phyloP scores from a whole-genome alignment of 37 sponge, comb jelly and placozoan species.

The Theonella swinhoei region DNA sequence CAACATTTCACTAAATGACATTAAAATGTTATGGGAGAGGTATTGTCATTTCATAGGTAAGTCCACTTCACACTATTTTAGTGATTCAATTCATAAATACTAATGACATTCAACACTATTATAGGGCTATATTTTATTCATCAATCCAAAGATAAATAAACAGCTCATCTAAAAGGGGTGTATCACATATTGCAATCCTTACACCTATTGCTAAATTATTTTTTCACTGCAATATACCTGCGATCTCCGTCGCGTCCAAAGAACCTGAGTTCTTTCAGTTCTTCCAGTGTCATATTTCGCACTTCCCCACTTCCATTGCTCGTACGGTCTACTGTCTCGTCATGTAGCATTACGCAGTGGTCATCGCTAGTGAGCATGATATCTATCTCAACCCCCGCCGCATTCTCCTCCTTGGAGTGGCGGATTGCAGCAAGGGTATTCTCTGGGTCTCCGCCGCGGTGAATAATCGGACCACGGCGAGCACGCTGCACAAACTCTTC shows the following conservation, averaged over 20 bases:
- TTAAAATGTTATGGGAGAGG: too few relatives aligned
- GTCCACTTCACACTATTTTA: too few relatives aligned
- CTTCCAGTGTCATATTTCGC: constrained; percentile 52
- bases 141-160: too few relatives aligned
- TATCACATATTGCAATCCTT: too few relatives aligned
- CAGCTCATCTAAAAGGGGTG: too few relatives aligned
- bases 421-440: constrained; percentile 73
- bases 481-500: not conserved
- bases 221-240: too few relatives aligned
- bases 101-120: too few relatives aligned
- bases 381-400: constrained; percentile 72
- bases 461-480: constrained; percentile 43
- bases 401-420: constrained; percentile 42
- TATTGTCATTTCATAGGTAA: too few relatives aligned
- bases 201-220: too few relatives aligned
- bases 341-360: constrained; percentile 69
- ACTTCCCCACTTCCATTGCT: constrained; percentile 47
- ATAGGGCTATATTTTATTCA: too few relatives aligned
- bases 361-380: constrained; percentile 66
- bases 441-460: constrained; percentile 74
- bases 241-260: not conserved
- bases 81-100: too few relatives aligned
- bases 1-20: too few relatives aligned
- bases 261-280: constrained; percentile 51
- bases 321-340: constrained; percentile 49